phyloP scores from a whole-genome alignment of 2,113 vertebrate genomes.

The Montifringilla adamsi region DNA sequence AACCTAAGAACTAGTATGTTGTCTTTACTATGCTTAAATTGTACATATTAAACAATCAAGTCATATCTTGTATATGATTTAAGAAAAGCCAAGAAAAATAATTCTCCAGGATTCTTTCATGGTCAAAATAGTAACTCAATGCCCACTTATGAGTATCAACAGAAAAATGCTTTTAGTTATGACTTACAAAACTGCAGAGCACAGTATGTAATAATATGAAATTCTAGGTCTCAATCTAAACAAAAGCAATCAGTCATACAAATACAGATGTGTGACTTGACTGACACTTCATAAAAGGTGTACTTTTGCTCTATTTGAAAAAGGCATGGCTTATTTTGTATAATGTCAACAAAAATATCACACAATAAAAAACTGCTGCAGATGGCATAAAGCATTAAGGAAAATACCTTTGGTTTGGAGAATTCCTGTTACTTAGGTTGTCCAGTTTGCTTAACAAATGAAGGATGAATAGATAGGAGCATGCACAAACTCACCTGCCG shows the following conservation, averaged over 20 bases:
- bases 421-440: not conserved
- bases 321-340: not conserved
- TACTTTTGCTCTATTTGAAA: not conserved
- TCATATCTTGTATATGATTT: not conserved
- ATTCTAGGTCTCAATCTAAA: not conserved
- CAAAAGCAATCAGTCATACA: not conserved
- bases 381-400: not conserved
- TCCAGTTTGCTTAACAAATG: not conserved
- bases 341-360: not conserved
- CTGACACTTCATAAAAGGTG: not conserved
- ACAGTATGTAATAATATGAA: not conserved
- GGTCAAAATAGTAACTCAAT: not conserved
- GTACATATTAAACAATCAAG: not conserved
- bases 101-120: not conserved
- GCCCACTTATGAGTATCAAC: not conserved
- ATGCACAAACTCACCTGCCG: conserved; percentile 41
- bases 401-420: not conserved
- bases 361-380: not conserved
- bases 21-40: not conserved
- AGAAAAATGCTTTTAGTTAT: not conserved
- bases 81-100: not conserved
- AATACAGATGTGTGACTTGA: not conserved
- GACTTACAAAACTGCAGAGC: not conserved
- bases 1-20: conserved; percentile 48
- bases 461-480: not conserved